Percentiles rank a stretch among this genome's conserved stretches.
Conservation (phyloP, 2,797 vertebrate species). For the Cebuella pygmaea region DNA sequence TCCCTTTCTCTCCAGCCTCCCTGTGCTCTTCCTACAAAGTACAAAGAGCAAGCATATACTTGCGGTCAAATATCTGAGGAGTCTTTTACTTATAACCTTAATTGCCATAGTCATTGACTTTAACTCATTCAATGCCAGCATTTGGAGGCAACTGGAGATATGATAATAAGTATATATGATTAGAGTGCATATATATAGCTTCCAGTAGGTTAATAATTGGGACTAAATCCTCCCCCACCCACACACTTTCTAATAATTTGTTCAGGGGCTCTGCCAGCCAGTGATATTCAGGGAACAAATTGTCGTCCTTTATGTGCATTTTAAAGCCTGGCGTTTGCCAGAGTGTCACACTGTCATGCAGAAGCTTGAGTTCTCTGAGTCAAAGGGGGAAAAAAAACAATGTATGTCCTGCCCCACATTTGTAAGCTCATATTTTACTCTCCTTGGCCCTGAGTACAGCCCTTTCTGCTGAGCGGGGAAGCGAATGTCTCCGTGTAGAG, state of each 20-base stretch:
- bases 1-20: neutral
- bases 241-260: slow-evolving; percentile 43
- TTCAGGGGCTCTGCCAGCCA: slow-evolving; percentile 25
- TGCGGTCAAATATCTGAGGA: neutral
- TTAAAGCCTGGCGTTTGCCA: slow-evolving; percentile 43
- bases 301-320: slow-evolving; percentile 51
- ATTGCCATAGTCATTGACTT: slow-evolving; percentile 56
- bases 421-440: slow-evolving; percentile 27
- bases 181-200: neutral
- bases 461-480: slow-evolving; percentile 37
- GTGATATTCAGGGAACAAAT: slow-evolving; percentile 37
- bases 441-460: neutral
- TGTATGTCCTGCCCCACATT: neutral
- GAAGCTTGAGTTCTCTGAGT: slow-evolving; percentile 43
- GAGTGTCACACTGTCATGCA: slow-evolving; percentile 20
- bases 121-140: slow-evolving; percentile 50
- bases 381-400: neutral
- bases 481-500: slow-evolving; percentile 49
- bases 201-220: slow-evolving; percentile 33
- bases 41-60: slow-evolving; percentile 30
- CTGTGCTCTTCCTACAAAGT: neutral
- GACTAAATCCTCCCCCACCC: neutral
- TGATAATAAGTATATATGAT: neutral
- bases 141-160: slow-evolving; percentile 14
- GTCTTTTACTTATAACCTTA: slow-evolving; percentile 29